phyloP scores from a whole-genome alignment of 2,888 invertebrate genomes.

The Ametastegia equiseti region DNA sequence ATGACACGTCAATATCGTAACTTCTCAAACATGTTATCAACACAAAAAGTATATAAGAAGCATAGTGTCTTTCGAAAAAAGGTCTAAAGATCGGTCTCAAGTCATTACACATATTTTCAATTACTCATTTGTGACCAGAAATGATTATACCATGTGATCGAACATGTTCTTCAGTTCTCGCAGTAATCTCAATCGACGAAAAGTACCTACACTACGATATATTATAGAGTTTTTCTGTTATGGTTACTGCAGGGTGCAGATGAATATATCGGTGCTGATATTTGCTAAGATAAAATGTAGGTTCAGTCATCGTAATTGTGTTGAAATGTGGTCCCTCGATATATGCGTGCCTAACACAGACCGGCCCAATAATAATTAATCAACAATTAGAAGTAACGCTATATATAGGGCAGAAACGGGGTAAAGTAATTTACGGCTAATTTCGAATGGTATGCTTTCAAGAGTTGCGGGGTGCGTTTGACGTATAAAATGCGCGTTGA shows the following conservation, averaged over 20 bases:
- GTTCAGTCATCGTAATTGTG: slow-evolving; percentile 15
- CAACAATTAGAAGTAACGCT: not conserved
- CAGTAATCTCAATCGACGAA: too few species aligned
- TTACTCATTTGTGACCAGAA: too few species aligned
- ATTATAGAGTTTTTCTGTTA: too few species aligned
- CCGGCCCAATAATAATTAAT: slow-evolving; percentile 15
- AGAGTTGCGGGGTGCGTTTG: slow-evolving; percentile 7
- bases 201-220: too few species aligned
- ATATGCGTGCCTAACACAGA: not conserved
- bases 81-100: too few species aligned
- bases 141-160: too few species aligned
- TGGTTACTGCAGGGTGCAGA: not conserved
- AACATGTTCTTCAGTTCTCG: too few species aligned
- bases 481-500: not conserved
- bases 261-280: not conserved
- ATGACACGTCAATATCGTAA: too few species aligned
- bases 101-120: too few species aligned
- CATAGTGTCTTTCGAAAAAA: too few species aligned
- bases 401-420: not conserved
- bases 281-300: slow-evolving; percentile 6
- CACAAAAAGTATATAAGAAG: too few species aligned
- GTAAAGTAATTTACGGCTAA: not conserved
- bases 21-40: too few species aligned
- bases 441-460: slow-evolving; percentile 26
- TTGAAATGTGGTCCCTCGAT: slow-evolving; percentile 1